These are phyloP conservation scores for Macaria notata DNA, from an alignment of 2,888 invertebrate species.

Conservation along the genomic window DNA sequence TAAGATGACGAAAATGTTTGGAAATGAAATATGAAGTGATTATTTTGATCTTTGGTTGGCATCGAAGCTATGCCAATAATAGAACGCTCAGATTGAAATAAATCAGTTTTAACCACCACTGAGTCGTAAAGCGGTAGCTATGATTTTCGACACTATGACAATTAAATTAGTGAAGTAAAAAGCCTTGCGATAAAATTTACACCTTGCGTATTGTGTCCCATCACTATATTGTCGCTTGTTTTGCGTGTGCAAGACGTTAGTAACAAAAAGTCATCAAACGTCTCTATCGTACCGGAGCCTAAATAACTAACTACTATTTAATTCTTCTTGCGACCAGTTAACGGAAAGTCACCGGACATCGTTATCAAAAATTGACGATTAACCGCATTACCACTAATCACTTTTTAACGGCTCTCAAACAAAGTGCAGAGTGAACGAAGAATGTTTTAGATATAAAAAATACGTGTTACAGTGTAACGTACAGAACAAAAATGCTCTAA, in stretches of 20 bases:
- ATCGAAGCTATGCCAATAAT: no score
- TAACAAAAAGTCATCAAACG: constrained; percentile 42
- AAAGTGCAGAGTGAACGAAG: constrained; percentile 12
- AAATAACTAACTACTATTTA: constrained; percentile 5
- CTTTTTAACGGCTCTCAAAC: constrained; percentile 20
- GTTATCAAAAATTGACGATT: constrained; percentile 42
- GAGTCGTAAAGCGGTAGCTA: no score
- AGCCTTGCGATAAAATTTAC: no score
- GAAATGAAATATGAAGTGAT: no score
- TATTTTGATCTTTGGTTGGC: no score
- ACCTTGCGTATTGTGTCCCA: constrained; percentile 6
- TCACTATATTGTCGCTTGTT: constrained; percentile 24
- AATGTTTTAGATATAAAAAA: constrained; percentile 17
- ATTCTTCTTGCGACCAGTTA: constrained; percentile 3
- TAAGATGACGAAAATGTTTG: no score
- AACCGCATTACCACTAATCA: constrained; percentile 35
- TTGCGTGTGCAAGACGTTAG: constrained; percentile 37
- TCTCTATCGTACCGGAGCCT: constrained; percentile 28
- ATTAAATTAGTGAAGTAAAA: no score
- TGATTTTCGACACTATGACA: no score
- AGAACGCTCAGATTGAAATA: no score
- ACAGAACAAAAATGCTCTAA: constrained; percentile 41
- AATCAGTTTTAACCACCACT: no score
- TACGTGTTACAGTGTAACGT: constrained; percentile 26
- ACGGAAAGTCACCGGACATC: constrained; percentile 47